Conservation (phyloP, 2,888 invertebrate genomes). For the Clitarchus hookeri region DNA sequence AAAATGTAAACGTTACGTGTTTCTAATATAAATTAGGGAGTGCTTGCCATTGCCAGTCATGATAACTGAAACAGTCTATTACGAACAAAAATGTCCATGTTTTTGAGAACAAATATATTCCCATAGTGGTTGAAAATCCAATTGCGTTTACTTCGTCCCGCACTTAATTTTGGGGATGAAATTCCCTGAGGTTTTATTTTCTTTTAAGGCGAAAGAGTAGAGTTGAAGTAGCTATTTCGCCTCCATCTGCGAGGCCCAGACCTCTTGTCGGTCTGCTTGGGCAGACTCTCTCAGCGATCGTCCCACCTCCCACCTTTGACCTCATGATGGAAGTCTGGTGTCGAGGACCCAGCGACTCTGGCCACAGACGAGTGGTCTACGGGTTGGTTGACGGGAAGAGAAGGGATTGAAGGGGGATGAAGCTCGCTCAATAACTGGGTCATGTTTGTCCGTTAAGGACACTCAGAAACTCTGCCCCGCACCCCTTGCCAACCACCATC, state of each 20-base stretch:
- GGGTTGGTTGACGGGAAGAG: no score
- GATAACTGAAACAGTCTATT: no score
- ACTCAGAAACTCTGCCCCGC: not conserved
- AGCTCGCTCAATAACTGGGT: slow-evolving; percentile 10
- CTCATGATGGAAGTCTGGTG: not conserved
- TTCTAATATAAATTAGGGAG: no score
- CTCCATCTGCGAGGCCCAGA: not conserved
- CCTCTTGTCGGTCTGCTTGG: not conserved
- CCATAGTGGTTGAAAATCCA: no score
- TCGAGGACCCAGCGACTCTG: not conserved
- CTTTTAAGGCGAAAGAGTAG: not conserved
- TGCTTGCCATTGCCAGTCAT: no score
- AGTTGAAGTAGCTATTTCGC: not conserved
- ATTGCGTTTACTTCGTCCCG: no score
- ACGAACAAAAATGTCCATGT: no score
- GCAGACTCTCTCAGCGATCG: not conserved
- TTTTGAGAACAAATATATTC: no score
- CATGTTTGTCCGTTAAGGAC: not conserved
- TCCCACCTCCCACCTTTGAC: not conserved
- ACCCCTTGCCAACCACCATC: not conserved
- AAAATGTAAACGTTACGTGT: no score
- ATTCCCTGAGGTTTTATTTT: not conserved
- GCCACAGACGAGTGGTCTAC: not conserved
- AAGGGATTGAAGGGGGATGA: not conserved
- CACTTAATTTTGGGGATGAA: no score